phyloP scores from a whole-genome alignment of 2,888 invertebrate genomes.

The Gibbula magus region DNA sequence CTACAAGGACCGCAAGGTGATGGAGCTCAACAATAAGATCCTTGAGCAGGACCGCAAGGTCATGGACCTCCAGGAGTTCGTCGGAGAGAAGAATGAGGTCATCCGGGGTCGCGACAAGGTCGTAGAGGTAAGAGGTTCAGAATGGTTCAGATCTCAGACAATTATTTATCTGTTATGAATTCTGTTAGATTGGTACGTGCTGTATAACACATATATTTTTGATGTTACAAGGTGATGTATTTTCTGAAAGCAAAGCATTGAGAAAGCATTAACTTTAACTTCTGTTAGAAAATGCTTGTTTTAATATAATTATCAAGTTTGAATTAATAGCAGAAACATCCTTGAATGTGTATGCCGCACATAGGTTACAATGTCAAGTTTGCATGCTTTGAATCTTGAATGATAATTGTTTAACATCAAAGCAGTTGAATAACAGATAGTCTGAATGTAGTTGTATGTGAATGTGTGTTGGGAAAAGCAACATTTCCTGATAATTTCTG shows the following conservation, averaged over 20 bases:
- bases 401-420: too few species aligned
- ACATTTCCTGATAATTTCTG: too few species aligned
- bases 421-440: too few species aligned
- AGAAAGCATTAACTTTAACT: too few species aligned
- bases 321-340: too few species aligned
- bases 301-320: too few species aligned
- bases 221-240: not conserved
- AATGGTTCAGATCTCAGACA: not conserved
- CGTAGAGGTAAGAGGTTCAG: conserved; percentile 66
- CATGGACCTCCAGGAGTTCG: conserved; percentile 86
- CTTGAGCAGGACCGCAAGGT: conserved; percentile 85
- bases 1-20: conserved; percentile 81
- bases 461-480: too few species aligned
- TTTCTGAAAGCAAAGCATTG: not conserved
- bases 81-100: conserved; percentile 88
- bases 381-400: too few species aligned
- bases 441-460: too few species aligned
- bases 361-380: too few species aligned
- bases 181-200: not conserved
- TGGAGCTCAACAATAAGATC: conserved; percentile 83
- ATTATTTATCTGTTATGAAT: not conserved
- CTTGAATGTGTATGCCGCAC: too few species aligned
- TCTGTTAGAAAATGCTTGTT: too few species aligned
- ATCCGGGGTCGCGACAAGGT: conserved; percentile 88
- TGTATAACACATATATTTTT: not conserved